These are phyloP conservation scores for Drosophila ercepeae DNA, from an alignment of 1,140 invertebrate species.

Conservation along the genomic window DNA sequence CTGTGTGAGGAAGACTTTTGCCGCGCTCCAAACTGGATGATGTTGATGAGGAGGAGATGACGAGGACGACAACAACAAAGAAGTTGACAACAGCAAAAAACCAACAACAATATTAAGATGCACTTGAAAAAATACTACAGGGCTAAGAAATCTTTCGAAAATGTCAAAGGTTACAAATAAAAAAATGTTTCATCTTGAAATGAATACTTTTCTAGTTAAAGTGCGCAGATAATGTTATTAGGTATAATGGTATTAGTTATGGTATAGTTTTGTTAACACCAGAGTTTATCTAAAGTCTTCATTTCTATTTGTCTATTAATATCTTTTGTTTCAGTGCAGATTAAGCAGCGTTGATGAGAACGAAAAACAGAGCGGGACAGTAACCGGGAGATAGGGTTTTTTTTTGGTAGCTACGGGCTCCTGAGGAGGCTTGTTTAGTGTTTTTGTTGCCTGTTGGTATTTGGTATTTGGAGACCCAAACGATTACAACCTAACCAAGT, in stretches of 20 bases:
- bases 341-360: slow-evolving; percentile 39
- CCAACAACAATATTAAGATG: slow-evolving; percentile 28
- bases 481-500: slow-evolving; percentile 69
- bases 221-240: not conserved
- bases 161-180: not conserved
- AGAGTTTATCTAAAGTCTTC: too few species aligned
- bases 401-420: slow-evolving; percentile 66
- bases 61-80: slow-evolving; percentile 41
- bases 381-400: slow-evolving; percentile 21
- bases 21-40: slow-evolving; percentile 13
- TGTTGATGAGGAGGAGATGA: slow-evolving; percentile 69
- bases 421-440: slow-evolving; percentile 74
- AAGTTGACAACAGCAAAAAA: slow-evolving; percentile 53
- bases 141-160: slow-evolving; percentile 6
- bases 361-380: slow-evolving; percentile 18
- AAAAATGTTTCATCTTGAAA: not conserved
- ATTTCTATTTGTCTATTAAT: too few species aligned
- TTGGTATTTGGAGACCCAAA: slow-evolving; percentile 19
- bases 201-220: too few species aligned
- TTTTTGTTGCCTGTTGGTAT: slow-evolving; percentile 34
- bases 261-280: too few species aligned
- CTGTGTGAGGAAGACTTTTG: slow-evolving; percentile 45
- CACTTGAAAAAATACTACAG: slow-evolving; percentile 24
- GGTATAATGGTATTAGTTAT: too few species aligned
- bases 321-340: slow-evolving; percentile 25